Conservation (phyloP, 2,797 vertebrate species). For the Anguilla marmorata region DNA sequence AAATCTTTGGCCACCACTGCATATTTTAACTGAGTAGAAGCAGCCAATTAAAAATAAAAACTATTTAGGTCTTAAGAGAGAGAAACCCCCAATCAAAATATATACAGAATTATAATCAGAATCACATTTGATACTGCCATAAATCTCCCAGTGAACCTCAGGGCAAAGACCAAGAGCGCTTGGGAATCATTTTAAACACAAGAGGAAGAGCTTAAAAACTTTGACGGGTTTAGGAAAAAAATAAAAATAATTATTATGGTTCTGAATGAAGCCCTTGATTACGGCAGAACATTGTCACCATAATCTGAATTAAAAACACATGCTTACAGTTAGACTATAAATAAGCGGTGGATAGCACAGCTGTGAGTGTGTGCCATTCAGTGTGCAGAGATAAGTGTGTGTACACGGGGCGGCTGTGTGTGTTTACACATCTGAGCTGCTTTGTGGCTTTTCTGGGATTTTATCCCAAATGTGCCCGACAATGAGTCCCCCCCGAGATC, state of each 20-base stretch:
- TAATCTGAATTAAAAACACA: slow-evolving; percentile 25
- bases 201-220: slow-evolving; percentile 10
- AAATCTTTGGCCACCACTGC: slow-evolving; percentile 2
- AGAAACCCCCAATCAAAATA: slow-evolving; percentile 23
- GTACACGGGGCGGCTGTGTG: background rate
- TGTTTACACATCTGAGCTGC: background rate
- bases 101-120: slow-evolving; percentile 1
- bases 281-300: slow-evolving; percentile 16
- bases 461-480: slow-evolving; percentile 21
- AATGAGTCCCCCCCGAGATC: slow-evolving; percentile 21
- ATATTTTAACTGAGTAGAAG: slow-evolving; percentile 13
- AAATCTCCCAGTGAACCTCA: slow-evolving; percentile 27
- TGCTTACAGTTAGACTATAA: background rate
- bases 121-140: slow-evolving; percentile 26
- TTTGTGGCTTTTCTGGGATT: slow-evolving; percentile 3
- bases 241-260: background rate
- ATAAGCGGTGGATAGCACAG: background rate
- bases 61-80: slow-evolving; percentile 18
- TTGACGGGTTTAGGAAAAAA: slow-evolving; percentile 9
- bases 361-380: background rate
- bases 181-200: slow-evolving; percentile 26
- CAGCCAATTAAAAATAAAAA: slow-evolving; percentile 15
- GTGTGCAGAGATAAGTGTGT: slow-evolving; percentile 14
- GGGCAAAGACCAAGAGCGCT: slow-evolving; percentile 12
- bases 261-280: slow-evolving; percentile 15